phyloP scores from a whole-genome alignment of 2,113 vertebrate species.

The Otis tarda region DNA sequence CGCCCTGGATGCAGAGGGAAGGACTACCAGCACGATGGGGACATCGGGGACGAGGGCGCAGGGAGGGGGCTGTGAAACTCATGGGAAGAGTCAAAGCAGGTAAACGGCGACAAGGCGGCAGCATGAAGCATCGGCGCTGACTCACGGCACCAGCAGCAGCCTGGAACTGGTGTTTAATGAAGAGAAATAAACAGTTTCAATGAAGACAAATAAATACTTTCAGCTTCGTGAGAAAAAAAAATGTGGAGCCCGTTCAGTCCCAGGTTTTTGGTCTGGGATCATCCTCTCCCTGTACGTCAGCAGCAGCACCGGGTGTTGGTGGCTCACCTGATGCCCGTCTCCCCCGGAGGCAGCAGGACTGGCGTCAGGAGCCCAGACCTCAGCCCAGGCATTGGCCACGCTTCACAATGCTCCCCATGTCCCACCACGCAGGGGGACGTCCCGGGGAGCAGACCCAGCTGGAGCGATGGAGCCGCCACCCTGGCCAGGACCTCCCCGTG shows the following conservation, averaged over 20 bases:
- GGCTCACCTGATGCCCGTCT: rapidly evolving
- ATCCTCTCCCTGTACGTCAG: background rate
- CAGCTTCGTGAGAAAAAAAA: background rate
- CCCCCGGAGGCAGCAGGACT: background rate
- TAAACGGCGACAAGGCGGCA: background rate
- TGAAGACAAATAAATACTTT: background rate
- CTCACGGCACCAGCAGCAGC: background rate
- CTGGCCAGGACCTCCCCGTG: background rate
- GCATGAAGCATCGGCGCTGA: background rate
- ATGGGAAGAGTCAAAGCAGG: background rate
- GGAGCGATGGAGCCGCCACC: background rate
- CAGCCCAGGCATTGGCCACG: background rate
- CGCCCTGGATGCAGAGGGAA: background rate
- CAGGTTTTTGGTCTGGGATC: background rate
- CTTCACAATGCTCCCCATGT: rapidly evolving
- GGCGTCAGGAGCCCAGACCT: background rate
- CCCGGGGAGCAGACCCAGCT: background rate
- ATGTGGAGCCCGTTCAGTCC: background rate
- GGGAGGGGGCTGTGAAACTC: background rate
- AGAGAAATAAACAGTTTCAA: background rate
- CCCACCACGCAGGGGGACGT: rapidly evolving
- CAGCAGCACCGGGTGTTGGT: background rate
- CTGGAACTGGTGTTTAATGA: background rate
- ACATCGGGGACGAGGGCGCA: rapidly evolving
- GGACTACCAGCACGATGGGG: background rate